Evolutionary conservation across 1,140 invertebrate genomes (phyloP).

Genomic region (Drosophila sechellia): DNA sequence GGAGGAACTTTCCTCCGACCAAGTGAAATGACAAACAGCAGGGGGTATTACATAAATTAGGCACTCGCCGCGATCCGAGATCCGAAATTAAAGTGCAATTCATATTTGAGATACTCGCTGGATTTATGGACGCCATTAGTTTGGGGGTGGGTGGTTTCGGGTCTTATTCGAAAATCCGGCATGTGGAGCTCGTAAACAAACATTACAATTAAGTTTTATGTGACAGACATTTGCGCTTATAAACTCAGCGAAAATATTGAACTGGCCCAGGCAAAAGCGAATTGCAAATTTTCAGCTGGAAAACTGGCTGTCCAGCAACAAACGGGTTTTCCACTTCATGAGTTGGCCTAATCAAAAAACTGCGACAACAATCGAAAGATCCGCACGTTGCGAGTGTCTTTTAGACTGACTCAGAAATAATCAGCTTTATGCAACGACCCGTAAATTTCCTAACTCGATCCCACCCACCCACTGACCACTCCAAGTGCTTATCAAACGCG

Average conservation of each 20-base stretch:
- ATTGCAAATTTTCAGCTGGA: constrained; percentile 13
- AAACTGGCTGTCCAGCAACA: constrained; percentile 42
- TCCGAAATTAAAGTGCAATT: constrained; percentile 32
- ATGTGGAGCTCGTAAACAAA: constrained; percentile 76
- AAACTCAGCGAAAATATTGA: constrained; percentile 76
- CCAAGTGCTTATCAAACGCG: constrained; percentile 8
- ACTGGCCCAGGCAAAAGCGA: constrained; percentile 1
- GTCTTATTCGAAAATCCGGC: constrained; percentile 4
- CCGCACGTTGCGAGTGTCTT: constrained; percentile 6
- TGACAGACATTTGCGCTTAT: constrained; percentile 79
- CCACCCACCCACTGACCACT: constrained; percentile 38
- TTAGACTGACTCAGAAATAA: constrained; percentile 24
- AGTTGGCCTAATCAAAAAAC: constrained; percentile 58
- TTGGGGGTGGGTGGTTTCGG: constrained; percentile 24
- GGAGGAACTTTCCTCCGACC: constrained; percentile 47
- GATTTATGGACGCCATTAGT: constrained; percentile 64
- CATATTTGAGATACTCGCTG: constrained; percentile 41
- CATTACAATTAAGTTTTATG: constrained; percentile 83
- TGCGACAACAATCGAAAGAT: constrained; percentile 31
- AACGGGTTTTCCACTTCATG: constrained; percentile 50
- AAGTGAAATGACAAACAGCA: constrained; percentile 65
- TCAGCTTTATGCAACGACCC: constrained; percentile 61
- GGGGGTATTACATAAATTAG: constrained; percentile 78
- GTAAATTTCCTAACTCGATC: constrained; percentile 41
- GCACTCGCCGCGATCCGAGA: constrained; percentile 42